phyloP scores from a whole-genome alignment of 1,140 invertebrate genomes.

The Pemphigus obesinymphae region DNA sequence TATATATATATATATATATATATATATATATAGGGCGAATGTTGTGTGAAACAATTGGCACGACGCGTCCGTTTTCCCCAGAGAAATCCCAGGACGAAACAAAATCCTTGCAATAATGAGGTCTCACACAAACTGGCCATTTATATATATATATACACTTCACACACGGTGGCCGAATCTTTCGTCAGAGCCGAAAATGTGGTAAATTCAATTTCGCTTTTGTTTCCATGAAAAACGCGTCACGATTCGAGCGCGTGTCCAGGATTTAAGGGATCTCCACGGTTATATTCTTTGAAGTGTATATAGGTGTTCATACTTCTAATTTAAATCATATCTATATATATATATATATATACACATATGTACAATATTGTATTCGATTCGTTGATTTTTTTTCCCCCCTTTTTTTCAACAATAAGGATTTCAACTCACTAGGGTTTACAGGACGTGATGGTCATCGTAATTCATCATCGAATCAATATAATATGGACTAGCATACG shows the following conservation, averaged over 20 bases:
- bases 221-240: background rate
- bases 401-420: too few relatives aligned
- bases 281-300: background rate
- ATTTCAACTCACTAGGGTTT: too few relatives aligned
- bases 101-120: slow-evolving; percentile 40
- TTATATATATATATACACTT: background rate
- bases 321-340: background rate
- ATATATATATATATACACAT: too few relatives aligned
- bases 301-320: too few relatives aligned
- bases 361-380: too few relatives aligned
- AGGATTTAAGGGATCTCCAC: slow-evolving; percentile 18
- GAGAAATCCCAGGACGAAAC: slow-evolving; percentile 31
- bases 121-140: slow-evolving; percentile 24
- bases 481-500: too few relatives aligned
- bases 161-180: background rate
- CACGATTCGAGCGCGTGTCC: background rate
- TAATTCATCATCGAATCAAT: too few relatives aligned
- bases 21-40: background rate
- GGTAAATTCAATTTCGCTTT: slow-evolving; percentile 33
- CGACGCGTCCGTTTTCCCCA: slow-evolving; percentile 21
- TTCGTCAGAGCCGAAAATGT: background rate
- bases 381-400: too few relatives aligned
- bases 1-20: too few relatives aligned
- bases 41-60: slow-evolving; percentile 37
- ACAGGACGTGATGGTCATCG: too few relatives aligned